Conservation (phyloP, 2,113 vertebrate species). For the Desmodus rotundus region DNA sequence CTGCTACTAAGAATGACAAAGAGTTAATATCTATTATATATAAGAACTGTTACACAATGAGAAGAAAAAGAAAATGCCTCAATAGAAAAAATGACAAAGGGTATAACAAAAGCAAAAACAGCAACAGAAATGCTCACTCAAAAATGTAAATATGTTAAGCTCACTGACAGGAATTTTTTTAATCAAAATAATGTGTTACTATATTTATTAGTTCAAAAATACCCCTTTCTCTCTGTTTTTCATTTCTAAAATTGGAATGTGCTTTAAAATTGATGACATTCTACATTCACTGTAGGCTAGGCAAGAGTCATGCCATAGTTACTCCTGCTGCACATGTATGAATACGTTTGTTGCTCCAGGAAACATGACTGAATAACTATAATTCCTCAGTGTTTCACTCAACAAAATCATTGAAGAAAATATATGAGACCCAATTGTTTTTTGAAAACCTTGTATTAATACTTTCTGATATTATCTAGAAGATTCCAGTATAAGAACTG, state of each 20-base stretch:
- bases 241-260: neutral
- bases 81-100: conserved; percentile 1
- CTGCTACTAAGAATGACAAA: neutral
- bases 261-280: neutral
- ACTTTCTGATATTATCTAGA: neutral
- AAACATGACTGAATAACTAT: neutral
- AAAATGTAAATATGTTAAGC: conserved; percentile 5
- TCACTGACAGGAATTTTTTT: neutral
- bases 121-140: neutral
- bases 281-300: neutral
- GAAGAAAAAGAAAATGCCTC: neutral
- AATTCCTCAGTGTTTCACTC: neutral
- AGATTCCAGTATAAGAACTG: neutral
- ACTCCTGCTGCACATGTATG: neutral
- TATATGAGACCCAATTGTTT: neutral
- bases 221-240: neutral
- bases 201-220: neutral
- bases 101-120: neutral
- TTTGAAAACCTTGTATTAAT: neutral
- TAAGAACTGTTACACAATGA: neutral
- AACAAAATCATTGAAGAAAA: neutral
- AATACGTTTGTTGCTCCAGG: neutral
- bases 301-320: neutral
- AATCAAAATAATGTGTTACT: neutral
- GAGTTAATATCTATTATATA: neutral